Base-by-base conservation (phyloP, 2,797 vertebrate genomes). In the Takifugu ocellatus region DNA sequence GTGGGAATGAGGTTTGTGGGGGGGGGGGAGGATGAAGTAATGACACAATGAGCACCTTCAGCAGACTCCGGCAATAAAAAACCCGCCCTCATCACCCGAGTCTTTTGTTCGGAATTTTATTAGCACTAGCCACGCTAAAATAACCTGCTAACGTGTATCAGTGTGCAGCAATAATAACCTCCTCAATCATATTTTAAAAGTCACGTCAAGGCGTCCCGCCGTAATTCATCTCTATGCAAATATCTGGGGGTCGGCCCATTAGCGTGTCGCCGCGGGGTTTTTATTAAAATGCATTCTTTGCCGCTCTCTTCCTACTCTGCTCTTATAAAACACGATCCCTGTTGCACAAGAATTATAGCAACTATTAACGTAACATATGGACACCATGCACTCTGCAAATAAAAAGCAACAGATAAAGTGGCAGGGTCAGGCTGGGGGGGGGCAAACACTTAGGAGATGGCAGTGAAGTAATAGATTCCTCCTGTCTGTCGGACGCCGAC, bases 201-300 rank as follows among this genome's bases (percentile, higher is more conserved):
- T 95, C 92, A 89, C 86, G 93, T 95, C 94, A 93, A 91, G 88
- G 72, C 72, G 82, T 84, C 84, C 71, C 44, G 63, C 48, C 61
- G 89, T 95, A 93, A 94, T 94, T 96, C 93, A 94, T 96, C 92
- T 95, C 93, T 96, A 95, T 96, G 95, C 93, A 95, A 96, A 98
- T 96, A 92, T 74, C 86, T 88, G 83, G 86, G 87, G 92, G 94
- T 94, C 93, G 91, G 91, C 87, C 93, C 93, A 94, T 96, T 94
- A 95, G 91, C 77, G 91, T 90, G 92, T 92, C 90, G 91, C 92
- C 88, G 70, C 74, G 83, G 46, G 83, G 77, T 79, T 94, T 92
- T 92, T 94, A 95, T 94, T 94, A 94, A 96, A 95, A 94, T 91
- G 90, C 92, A 92, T 94, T 91, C 91, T 92, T 75, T 65, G 42